Base-by-base conservation (phyloP, 2,888 invertebrate species). In the Pristionchus exspectatus region DNA sequence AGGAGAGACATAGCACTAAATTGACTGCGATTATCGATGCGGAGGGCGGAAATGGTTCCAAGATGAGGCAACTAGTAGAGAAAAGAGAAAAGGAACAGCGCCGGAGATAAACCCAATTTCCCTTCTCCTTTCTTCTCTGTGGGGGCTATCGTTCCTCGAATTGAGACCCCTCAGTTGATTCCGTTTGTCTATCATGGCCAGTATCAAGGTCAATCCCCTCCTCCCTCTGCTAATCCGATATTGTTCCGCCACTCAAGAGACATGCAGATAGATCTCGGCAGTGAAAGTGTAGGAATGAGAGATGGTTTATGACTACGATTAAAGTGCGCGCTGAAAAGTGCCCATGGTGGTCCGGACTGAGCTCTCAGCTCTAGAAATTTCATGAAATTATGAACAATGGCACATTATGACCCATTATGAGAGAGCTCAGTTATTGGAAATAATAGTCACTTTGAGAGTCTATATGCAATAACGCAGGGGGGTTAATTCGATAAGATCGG, bases 101-200 rank as follows among this genome's bases (percentile, higher is more conserved):
- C 74, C 38, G 81, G 81, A 81, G 81, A 81, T 81, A 81, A 81
- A 81, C 81, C 81, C 50, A 81, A 81, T 81, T 81, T 54, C 81
- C 38, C 16, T 33, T 30, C 21, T 30, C 66, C 21, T 33, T 21
- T 74, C 38, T 38, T 74, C 74, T 74, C 74, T 21, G 81, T 81
- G 50, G 77, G 77, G 54, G 81, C 50, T 33, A 74, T 74, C 81
- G 81, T 81, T 81, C 50, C 81, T 44, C 44, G 18, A 21, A 38
- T 10, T 38, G 74, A 81, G 81, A 81, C 74, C 74, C 74, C n/a
- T 44, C 24, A 33, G 77, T 77, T 77, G 21, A 74, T 74, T 74
- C 77, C 69, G 74, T 81, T 54, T 54, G n/a, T 81, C 81, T 54
- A 81, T 81, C 81, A 81, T 24, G 54, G n/a, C 5, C 50, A 27